A percentile compares a stretch with the other conserved stretches of the same genome.
phyloP scores from a whole-genome alignment of 2,888 invertebrate species.

The Agapostemon virescens region DNA sequence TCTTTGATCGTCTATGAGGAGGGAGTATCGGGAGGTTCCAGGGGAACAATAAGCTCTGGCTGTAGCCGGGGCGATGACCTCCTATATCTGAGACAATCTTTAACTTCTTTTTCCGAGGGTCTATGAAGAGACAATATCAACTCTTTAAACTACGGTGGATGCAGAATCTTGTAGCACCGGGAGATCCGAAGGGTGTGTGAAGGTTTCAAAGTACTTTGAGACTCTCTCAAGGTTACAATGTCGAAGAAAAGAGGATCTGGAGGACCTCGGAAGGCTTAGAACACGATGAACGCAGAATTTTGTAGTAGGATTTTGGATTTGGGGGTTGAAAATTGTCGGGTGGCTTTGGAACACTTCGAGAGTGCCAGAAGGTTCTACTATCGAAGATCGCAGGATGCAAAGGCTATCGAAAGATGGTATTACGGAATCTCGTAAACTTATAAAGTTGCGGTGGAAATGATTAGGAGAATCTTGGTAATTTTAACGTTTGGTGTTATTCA shows the following conservation, averaged over 20 bases:
- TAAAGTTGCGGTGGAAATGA: too few relatives aligned
- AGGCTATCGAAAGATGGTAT: background rate
- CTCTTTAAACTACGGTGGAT: background rate
- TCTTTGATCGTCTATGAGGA: slow-evolving; percentile 1
- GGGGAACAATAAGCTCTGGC: slow-evolving; percentile 15
- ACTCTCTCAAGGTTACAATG: background rate
- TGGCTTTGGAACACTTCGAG: background rate
- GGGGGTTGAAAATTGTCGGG: background rate
- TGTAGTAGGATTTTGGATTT: background rate
- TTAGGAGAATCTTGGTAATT: too few relatives aligned
- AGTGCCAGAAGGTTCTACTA: background rate
- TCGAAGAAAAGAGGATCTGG: background rate
- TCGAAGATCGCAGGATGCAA: background rate
- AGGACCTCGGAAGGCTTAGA: background rate
- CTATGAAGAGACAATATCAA: background rate
- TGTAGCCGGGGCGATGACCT: background rate
- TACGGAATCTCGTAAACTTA: too few relatives aligned
- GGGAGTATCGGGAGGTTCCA: slow-evolving; percentile 9
- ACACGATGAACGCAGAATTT: background rate
- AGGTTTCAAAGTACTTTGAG: background rate
- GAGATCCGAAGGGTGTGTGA: background rate
- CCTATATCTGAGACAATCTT: background rate
- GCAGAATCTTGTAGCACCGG: background rate
- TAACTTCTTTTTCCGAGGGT: background rate
- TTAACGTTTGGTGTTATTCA: too few relatives aligned